Conservation (phyloP, 2,797 vertebrate genomes). For the Xiphophorus birchmanni region DNA sequence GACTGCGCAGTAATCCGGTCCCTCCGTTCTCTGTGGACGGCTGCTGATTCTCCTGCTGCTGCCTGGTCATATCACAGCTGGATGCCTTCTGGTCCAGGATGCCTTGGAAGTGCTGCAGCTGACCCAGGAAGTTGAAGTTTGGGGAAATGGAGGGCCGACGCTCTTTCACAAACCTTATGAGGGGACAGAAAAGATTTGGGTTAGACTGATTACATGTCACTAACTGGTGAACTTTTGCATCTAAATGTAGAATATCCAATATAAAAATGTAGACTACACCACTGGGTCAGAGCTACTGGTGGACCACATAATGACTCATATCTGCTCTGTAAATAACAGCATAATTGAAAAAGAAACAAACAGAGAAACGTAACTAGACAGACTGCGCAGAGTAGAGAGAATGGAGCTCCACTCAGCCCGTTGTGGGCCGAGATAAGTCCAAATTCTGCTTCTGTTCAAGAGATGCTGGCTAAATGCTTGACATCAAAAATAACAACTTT, state of each 20-base stretch:
- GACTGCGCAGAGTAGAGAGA: too few species aligned
- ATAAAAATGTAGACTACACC: too few species aligned
- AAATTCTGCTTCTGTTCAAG: too few species aligned
- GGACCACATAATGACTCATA: constrained; percentile 7
- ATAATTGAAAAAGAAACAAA: background rate
- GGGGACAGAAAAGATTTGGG: constrained; percentile 34
- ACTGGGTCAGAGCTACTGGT: too few species aligned
- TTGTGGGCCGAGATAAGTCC: too few species aligned
- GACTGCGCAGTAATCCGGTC: constrained; percentile 8
- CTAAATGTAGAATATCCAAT: too few species aligned
- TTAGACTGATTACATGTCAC: background rate
- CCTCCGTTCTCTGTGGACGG: constrained; percentile 7
- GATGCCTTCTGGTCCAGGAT: constrained; percentile 65
- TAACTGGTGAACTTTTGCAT: too few species aligned
- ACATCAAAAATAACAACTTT: too few species aligned
- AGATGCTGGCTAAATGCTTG: too few species aligned
- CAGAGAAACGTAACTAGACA: too few species aligned
- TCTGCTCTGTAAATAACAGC: background rate
- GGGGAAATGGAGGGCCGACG: constrained; percentile 84
- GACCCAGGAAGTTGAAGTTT: constrained; percentile 86
- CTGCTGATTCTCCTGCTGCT: constrained; percentile 25
- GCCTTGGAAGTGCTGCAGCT: constrained; percentile 82
- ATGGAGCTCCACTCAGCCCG: too few species aligned
- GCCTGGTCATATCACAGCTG: constrained; percentile 6
- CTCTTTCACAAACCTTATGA: constrained; percentile 83